Base-by-base conservation (phyloP, 2,888 invertebrate genomes). In the Pachycephus smyrnensis region DNA sequence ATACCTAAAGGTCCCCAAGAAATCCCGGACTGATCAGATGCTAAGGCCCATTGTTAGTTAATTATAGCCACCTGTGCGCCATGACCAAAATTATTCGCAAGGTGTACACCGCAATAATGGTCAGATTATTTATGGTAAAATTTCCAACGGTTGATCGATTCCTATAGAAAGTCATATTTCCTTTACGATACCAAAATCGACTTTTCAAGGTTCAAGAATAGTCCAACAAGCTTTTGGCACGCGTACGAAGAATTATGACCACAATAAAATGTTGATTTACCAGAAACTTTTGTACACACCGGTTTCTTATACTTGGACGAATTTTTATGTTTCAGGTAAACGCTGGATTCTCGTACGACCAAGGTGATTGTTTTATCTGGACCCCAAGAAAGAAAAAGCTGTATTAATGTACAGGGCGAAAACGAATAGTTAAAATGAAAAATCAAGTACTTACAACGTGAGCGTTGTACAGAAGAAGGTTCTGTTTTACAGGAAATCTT, bases 61-160 rank as follows among this genome's bases (percentile, higher is more conserved):
- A 71, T 71, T 71, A 71, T 71, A 71, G 71, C 71, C 71, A 71
- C 71, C 71, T 71, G 71, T 71, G 71, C 31, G 9, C 31, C 31
- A 33, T 71, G 12, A 6, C 23, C 31, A 32, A 55, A 31, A 33
- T 71, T 71, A 71, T 71, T 71, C n/a, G 32, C 71, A 33, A 31
- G 71, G 71, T 33, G 71, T 33, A 32, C 31, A 55, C 9, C 55
- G 12, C 31, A 33, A 71, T 71, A 71, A 71, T 71, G 71, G 71
- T 1, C 31, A 33, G 71, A 12, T 71, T 32, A 71, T 71, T 71
- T 71, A 71, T 33, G 71, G 32, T 23, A 33, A 33, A 55, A 55
- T 23, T 55, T 55, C 23, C 15, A 55, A 23, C 55, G 55, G 55
- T 55, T 55, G 55, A 2, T 55, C 55, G 55, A 55, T 23, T 55